phyloP scores from a whole-genome alignment of 2,113 vertebrate genomes.

The Xenopus borealis region DNA sequence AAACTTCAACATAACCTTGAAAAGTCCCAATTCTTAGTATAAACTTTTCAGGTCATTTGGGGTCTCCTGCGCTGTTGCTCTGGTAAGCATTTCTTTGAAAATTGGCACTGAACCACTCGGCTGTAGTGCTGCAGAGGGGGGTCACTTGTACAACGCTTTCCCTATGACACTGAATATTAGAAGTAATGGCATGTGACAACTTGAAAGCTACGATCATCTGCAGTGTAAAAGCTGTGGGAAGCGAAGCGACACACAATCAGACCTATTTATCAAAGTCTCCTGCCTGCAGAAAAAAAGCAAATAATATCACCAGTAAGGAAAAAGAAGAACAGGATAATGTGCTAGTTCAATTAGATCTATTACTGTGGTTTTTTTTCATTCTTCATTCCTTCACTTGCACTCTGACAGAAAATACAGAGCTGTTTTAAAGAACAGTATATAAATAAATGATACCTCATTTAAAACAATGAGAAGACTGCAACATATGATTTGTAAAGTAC shows the following conservation, averaged over 20 bases:
- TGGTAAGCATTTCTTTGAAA: slow-evolving; percentile 10
- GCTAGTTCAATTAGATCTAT: too few species aligned
- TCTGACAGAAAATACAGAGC: too few species aligned
- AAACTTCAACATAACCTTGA: slow-evolving; percentile 22
- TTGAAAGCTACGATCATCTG: slow-evolving; percentile 10
- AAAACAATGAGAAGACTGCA: too few species aligned
- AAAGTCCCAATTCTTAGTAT: neutral
- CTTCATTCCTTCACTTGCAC: too few species aligned
- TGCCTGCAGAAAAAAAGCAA: neutral
- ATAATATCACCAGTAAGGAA: neutral
- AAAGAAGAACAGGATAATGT: neutral
- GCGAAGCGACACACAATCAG: slow-evolving; percentile 8
- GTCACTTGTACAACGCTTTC: slow-evolving; percentile 8
- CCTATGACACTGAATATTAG: slow-evolving; percentile 11
- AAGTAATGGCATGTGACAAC: slow-evolving; percentile 31
- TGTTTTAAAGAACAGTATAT: too few species aligned
- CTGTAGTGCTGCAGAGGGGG: neutral
- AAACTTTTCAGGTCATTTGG: slow-evolving; percentile 26
- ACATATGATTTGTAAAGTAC: too few species aligned
- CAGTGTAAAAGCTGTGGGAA: slow-evolving; percentile 11
- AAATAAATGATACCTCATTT: too few species aligned
- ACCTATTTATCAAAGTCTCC: slow-evolving; percentile 2
- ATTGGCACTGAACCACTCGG: neutral
- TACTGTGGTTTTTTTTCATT: too few species aligned
- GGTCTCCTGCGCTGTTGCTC: slow-evolving; percentile 1